Conservation (phyloP, 2,113 vertebrate genomes). For the Paramormyrops kingsleyae region DNA sequence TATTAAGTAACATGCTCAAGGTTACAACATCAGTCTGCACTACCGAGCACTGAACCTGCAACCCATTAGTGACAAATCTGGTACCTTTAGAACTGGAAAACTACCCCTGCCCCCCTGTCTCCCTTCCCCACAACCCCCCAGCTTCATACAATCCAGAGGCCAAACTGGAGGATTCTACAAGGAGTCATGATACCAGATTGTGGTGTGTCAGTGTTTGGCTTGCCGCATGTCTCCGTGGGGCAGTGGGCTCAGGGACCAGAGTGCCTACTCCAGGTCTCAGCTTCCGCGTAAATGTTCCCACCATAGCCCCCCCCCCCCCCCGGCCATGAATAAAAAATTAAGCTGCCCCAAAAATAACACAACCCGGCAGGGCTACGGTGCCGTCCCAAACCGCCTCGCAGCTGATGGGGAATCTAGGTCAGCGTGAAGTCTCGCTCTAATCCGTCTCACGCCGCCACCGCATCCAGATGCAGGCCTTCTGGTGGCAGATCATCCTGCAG, state of each 20-base stretch:
- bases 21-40: not conserved
- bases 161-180: not conserved
- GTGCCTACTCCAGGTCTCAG: not conserved
- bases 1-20: not conserved
- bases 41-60: not conserved
- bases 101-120: not conserved
- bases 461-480: slow-evolving; percentile 55
- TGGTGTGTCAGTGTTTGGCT: not conserved
- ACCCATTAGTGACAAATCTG: not conserved
- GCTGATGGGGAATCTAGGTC: slow-evolving; percentile 54
- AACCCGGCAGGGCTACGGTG: not conserved
- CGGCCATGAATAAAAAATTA: slow-evolving; percentile 61
- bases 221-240: not conserved
- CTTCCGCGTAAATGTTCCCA: not conserved
- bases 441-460: slow-evolving; percentile 49
- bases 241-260: not conserved
- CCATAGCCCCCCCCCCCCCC: slow-evolving; percentile 41
- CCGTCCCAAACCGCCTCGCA: slow-evolving; percentile 26
- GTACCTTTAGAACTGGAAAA: not conserved
- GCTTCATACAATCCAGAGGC: not conserved
- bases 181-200: not conserved
- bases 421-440: slow-evolving; percentile 66
- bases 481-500: slow-evolving; percentile 32
- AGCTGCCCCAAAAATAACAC: slow-evolving; percentile 40
- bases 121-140: not conserved